Conservation (phyloP, 2,113 vertebrate species). For the Salvelinus fontinalis region DNA sequence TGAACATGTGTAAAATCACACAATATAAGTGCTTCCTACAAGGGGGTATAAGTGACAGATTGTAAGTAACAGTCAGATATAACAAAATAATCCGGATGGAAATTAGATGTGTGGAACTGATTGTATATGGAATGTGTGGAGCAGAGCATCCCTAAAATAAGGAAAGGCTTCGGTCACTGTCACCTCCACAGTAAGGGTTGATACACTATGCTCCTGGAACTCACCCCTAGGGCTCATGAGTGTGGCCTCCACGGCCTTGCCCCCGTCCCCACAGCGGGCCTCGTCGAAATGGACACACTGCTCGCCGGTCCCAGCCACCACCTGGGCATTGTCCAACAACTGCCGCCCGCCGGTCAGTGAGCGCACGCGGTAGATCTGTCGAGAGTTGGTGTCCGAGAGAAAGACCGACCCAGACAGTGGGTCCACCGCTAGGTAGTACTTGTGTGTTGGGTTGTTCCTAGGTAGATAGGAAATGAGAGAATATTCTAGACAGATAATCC, state of each 20-base stretch:
- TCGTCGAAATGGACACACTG: slow-evolving; percentile 89
- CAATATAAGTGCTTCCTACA: too few relatives aligned
- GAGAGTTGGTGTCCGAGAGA: slow-evolving; percentile 87
- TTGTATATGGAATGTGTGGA: background rate
- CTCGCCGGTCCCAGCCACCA: slow-evolving; percentile 86
- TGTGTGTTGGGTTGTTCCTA: slow-evolving; percentile 89
- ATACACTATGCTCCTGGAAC: background rate
- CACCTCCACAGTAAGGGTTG: background rate
- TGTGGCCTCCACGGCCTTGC: slow-evolving; percentile 85
- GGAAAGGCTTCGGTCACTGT: background rate
- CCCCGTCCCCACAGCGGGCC: slow-evolving; percentile 84
- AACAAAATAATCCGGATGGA: background rate
- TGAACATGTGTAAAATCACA: background rate
- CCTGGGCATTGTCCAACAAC: slow-evolving; percentile 80
- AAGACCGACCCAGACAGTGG: slow-evolving; percentile 84
- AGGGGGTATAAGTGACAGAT: background rate
- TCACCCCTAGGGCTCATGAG: slow-evolving; percentile 90
- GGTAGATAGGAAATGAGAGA: slow-evolving; percentile 28
- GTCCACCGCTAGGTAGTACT: slow-evolving; percentile 89
- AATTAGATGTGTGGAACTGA: background rate
- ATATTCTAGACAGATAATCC: slow-evolving; percentile 11
- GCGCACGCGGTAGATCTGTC: slow-evolving; percentile 83
- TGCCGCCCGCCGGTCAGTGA: slow-evolving; percentile 77
- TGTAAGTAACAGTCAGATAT: background rate
- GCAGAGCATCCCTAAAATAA: background rate